These are phyloP conservation scores for Triops longicaudatus DNA, from an alignment of 1,140 invertebrate genomes.

Conservation along the genomic window DNA sequence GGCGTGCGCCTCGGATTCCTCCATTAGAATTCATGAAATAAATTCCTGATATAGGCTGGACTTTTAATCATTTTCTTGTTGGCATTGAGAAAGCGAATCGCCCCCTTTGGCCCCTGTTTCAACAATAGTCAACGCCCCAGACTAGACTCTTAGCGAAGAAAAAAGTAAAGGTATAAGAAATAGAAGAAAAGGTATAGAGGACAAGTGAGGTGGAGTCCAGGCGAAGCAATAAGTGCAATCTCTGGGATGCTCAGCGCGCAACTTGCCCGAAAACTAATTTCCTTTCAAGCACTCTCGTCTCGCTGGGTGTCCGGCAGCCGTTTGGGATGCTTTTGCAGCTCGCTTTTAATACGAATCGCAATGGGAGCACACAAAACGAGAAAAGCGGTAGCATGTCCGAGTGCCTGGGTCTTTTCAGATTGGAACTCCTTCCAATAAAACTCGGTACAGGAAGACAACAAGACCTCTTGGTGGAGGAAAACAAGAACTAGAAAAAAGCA, in stretches of 20 bases:
- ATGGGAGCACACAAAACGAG: constrained; percentile 1
- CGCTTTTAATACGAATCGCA: constrained; percentile 12
- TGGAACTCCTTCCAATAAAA: constrained; percentile 15
- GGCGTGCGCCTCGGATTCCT: background rate
- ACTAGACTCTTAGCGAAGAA: background rate
- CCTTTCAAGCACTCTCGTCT: constrained; percentile 14
- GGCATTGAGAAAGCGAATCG: background rate
- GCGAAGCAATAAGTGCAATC: constrained; percentile 7
- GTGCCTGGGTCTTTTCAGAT: background rate
- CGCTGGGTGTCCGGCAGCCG: constrained; percentile 12
- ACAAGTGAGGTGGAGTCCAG: background rate
- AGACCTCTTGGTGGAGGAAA: background rate
- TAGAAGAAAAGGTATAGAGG: background rate
- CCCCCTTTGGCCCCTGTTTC: background rate
- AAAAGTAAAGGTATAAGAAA: background rate
- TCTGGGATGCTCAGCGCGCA: constrained; percentile 13
- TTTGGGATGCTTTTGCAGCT: constrained; percentile 14
- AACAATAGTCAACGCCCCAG: background rate
- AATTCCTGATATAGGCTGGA: background rate
- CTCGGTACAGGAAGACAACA: constrained; percentile 3
- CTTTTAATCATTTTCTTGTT: constrained; percentile 3
- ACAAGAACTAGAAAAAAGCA: background rate
- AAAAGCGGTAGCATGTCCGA: background rate
- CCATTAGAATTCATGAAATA: constrained; percentile 2
- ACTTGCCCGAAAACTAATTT: constrained; percentile 15